Evolutionary conservation across 2,888 invertebrate species (phyloP).

Genomic region (Drosophila testacea): DNA sequence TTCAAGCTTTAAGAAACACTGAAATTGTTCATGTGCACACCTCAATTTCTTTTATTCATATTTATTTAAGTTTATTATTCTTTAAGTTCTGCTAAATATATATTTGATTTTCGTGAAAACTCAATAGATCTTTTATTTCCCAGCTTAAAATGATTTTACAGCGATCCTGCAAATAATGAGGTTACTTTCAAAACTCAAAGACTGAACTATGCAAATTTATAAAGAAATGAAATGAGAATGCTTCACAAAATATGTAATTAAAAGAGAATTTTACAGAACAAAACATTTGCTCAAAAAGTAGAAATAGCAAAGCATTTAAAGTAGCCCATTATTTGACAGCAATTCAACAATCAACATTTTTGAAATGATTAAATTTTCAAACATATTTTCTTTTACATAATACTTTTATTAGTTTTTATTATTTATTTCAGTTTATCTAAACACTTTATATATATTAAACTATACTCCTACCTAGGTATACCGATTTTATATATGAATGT

Average conservation of each 20-base stretch:
- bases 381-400: background rate
- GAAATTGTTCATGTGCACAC: constrained; percentile 37
- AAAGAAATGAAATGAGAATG: constrained; percentile 33
- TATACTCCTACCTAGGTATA: constrained; percentile 58
- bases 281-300: constrained; percentile 62
- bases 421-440: constrained; percentile 1
- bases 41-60: constrained; percentile 39
- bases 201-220: constrained; percentile 58
- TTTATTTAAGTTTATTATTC: constrained; percentile 49
- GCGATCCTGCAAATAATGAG: constrained; percentile 3
- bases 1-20: constrained; percentile 65
- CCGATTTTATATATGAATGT: constrained; percentile 82
- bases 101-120: constrained; percentile 42
- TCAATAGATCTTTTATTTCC: constrained; percentile 21
- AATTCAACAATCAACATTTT: background rate
- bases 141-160: constrained; percentile 5
- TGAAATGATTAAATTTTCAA: background rate
- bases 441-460: constrained; percentile 34
- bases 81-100: constrained; percentile 59
- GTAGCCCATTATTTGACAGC: constrained; percentile 19
- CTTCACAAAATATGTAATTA: constrained; percentile 34
- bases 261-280: constrained; percentile 35
- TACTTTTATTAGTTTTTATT: background rate
- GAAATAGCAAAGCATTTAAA: constrained; percentile 55
- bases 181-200: constrained; percentile 56